phyloP scores from a whole-genome alignment of 2,888 invertebrate species.

The Erebia epiphron region DNA sequence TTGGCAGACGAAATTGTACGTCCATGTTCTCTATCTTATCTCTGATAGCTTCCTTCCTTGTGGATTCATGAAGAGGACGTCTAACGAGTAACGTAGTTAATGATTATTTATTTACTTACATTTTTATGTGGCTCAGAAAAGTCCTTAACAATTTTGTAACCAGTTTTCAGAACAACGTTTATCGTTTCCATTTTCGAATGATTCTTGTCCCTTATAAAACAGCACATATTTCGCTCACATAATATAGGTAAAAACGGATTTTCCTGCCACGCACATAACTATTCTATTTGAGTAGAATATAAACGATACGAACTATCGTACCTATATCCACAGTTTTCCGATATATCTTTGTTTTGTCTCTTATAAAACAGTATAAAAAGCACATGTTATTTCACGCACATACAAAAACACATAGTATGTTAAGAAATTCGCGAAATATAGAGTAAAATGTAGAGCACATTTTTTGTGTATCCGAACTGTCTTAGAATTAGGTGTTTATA shows the following conservation, averaged over 20 bases:
- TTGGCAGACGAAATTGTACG: no score
- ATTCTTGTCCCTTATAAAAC: slow-evolving; percentile 22
- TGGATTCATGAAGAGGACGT: no score
- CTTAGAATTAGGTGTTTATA: neutral
- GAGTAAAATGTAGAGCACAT: no score
- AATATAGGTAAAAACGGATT: neutral
- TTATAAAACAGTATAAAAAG: neutral
- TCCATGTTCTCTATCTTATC: no score
- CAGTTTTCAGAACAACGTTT: slow-evolving; percentile 72
- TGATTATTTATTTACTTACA: slow-evolving; percentile 58
- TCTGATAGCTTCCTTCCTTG: no score
- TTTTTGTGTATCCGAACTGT: no score
- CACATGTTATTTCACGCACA: no score
- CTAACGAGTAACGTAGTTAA: no score
- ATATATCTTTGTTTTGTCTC: neutral
- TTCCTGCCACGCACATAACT: slow-evolving; percentile 15
- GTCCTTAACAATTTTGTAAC: slow-evolving; percentile 76
- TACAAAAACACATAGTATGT: neutral
- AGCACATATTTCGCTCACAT: slow-evolving; percentile 26
- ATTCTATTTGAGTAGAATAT: neutral
- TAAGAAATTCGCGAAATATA: no score
- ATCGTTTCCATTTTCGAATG: slow-evolving; percentile 63
- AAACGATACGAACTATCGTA: neutral
- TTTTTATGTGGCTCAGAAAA: slow-evolving; percentile 68
- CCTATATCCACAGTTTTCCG: neutral